phyloP scores from a whole-genome alignment of 2,113 vertebrate genomes.

The Sylvicapra grimmia region DNA sequence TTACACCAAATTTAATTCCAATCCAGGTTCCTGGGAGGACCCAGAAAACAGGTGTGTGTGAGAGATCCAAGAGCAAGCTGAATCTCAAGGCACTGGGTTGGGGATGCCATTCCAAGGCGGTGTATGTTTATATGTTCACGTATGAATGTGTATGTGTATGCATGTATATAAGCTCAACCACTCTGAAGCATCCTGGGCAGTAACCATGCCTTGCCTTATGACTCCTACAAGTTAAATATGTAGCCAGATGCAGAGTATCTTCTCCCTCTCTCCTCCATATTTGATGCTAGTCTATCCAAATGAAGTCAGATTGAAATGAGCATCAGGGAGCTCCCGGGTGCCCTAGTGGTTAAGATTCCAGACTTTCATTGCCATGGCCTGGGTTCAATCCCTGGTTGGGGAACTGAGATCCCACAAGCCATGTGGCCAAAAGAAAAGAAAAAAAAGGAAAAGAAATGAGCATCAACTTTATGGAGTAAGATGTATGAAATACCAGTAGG shows the following conservation, averaged over 20 bases:
- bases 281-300: neutral
- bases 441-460: neutral
- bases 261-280: neutral
- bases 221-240: neutral
- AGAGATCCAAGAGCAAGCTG: neutral
- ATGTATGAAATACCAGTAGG: neutral
- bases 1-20: neutral
- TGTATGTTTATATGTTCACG: no score
- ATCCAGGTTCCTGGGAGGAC: neutral
- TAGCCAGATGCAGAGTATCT: neutral
- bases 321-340: neutral
- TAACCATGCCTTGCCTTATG: neutral
- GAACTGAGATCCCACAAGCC: neutral
- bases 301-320: constrained; percentile 7
- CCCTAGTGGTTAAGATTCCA: neutral
- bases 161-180: neutral
- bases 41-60: neutral
- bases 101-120: neutral
- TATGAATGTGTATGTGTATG: no score
- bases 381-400: neutral
- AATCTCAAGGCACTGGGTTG: neutral
- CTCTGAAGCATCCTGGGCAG: neutral
- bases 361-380: neutral
- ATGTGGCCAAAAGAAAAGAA: neutral
- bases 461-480: neutral